These are phyloP conservation scores for Sesamia nonagrioides DNA, from an alignment of 1,140 invertebrate species.

Conservation along the genomic window DNA sequence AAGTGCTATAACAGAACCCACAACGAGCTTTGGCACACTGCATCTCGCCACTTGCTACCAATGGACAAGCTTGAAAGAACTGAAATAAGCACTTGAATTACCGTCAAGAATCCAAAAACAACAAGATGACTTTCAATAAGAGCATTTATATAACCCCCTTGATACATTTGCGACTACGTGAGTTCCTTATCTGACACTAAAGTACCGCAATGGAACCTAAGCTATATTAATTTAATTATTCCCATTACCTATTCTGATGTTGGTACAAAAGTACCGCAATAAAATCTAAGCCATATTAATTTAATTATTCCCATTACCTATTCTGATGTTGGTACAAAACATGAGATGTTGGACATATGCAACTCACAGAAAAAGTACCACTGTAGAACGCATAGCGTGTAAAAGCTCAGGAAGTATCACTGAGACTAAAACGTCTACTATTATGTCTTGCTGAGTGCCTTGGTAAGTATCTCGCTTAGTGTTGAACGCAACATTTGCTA, in stretches of 20 bases:
- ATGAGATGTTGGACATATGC: background rate
- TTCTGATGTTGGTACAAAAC: background rate
- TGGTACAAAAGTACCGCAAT: background rate
- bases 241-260: background rate
- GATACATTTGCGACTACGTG: no score
- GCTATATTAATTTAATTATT: background rate
- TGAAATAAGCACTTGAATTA: no score
- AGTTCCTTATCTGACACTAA: background rate
- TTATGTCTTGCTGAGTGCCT: slow-evolving; percentile 6
- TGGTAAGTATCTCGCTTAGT: background rate
- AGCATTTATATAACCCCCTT: no score
- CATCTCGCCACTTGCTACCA: no score
- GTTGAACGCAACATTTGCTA: slow-evolving; percentile 16
- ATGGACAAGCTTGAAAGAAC: no score
- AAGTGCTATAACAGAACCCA: no score
- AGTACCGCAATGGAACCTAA: background rate
- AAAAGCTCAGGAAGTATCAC: slow-evolving; percentile 7
- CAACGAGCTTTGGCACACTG: no score
- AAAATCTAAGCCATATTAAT: no score
- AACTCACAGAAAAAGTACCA: background rate
- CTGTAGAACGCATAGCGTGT: background rate
- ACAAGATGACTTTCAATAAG: no score
- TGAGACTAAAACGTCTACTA: slow-evolving; percentile 20
- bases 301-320: no score
- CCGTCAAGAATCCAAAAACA: no score